These are phyloP conservation scores for Lampropteryx suffumata DNA, from an alignment of 2,888 invertebrate species.

Conservation along the genomic window DNA sequence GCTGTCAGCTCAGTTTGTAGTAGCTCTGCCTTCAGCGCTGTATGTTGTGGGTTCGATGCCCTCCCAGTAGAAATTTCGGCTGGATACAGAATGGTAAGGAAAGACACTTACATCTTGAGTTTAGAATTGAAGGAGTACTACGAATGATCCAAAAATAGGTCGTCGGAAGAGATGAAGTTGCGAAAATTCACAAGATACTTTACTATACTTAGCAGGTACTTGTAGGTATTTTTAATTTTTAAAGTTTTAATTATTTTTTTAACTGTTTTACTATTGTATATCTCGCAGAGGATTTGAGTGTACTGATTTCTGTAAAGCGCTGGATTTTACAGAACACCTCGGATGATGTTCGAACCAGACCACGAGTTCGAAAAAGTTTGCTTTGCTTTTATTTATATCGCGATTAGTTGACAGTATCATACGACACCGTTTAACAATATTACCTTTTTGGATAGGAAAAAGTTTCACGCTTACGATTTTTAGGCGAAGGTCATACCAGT, in stretches of 20 bases:
- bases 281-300: conserved; percentile 54
- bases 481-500: not conserved
- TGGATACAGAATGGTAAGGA: too few species aligned
- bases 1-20: too few species aligned
- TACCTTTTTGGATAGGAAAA: conserved; percentile 2
- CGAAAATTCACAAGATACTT: not conserved
- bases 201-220: too few species aligned
- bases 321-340: conserved; percentile 48
- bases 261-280: conserved; percentile 45
- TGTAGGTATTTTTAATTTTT: conserved; percentile 21
- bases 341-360: conserved; percentile 42
- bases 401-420: conserved; percentile 1
- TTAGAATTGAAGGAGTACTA: conserved; percentile 34
- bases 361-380: conserved; percentile 19
- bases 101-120: conserved; percentile 47
- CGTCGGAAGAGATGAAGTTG: conserved; percentile 21
- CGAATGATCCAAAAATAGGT: conserved; percentile 18
- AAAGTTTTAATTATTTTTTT: conserved; percentile 40
- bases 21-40: too few species aligned
- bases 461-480: not conserved
- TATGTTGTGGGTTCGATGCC: too few species aligned
- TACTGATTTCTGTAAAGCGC: conserved; percentile 42
- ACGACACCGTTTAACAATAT: not conserved
- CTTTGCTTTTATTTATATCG: conserved; percentile 5
- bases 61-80: too few species aligned